Evolutionary conservation across 2,888 invertebrate species (phyloP).

Genomic region (Ormyrus thymus): DNA sequence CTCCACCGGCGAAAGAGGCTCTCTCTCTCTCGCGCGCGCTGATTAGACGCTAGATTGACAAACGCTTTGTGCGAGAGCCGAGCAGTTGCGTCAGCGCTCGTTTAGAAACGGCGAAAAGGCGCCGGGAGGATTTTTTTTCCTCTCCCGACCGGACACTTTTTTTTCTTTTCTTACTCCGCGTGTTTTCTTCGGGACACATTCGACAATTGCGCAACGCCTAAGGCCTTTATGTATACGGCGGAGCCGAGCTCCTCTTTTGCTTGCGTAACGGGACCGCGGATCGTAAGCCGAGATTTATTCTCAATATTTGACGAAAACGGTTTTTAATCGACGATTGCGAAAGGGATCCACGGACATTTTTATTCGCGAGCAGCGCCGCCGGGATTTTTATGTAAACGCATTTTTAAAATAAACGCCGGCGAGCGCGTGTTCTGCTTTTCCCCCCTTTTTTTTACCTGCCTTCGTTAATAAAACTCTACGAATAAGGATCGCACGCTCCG

Average conservation of each 20-base stretch:
- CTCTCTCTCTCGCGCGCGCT: background rate
- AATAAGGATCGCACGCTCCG: constrained; percentile 24
- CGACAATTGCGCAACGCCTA: constrained; percentile 28
- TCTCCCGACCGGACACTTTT: background rate
- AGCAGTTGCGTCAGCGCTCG: constrained; percentile 32
- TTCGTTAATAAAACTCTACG: constrained; percentile 26
- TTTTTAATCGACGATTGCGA: constrained; percentile 23
- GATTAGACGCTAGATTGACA: constrained; percentile 43
- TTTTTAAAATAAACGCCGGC: background rate
- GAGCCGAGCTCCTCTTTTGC: too few species aligned
- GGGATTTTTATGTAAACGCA: too few species aligned
- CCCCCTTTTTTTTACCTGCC: constrained; percentile 14
- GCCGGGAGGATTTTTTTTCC: constrained; percentile 16
- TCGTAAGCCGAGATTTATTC: constrained; percentile 6
- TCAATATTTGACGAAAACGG: constrained; percentile 28
- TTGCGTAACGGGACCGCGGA: constrained; percentile 3
- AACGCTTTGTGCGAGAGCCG: constrained; percentile 13
- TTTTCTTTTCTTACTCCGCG: background rate
- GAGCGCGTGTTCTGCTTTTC: background rate
- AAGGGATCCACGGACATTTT: constrained; percentile 19
- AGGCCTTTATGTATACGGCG: background rate
- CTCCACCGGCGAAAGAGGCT: too few species aligned
- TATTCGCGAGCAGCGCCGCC: background rate
- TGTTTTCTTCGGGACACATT: background rate
- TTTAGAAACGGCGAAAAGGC: constrained; percentile 23